Evolutionary conservation across 2,113 vertebrate genomes (phyloP), one percentile per base, ranked within the genome.

Genomic region (Rhagologus leucostigma): DNA sequence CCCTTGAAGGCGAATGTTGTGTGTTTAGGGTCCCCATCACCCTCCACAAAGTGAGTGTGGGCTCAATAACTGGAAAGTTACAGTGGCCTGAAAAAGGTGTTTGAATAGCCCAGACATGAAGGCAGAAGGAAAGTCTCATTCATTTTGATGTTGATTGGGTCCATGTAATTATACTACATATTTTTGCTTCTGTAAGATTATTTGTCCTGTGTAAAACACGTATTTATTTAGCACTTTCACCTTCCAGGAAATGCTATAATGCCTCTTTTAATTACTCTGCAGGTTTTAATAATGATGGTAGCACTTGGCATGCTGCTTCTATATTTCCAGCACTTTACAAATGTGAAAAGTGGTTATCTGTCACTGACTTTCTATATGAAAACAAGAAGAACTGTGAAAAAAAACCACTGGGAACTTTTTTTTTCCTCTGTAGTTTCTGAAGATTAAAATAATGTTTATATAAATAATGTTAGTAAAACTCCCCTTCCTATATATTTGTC

Each of bases 141-240:
- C 14, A 63, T 90, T 73, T 87, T 87, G 10, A 13, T 91, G 50
- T 53, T 91, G 70, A 69, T 82, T 60, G 0, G 46, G 32, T 84
- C 35, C 62, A 41, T 35, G 46, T 76, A 91, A 93, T 94, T 82
- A 85, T 23, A 20, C 24, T 41, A 91, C 49, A 79, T 73, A 9
- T 69, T 82, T 90, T 91, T 85, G 13, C 44, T 82, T 83, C 49
- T 83, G 9, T 76, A 62, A 93, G 57, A 84, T 82, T 85, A 76
- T 33, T 60, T 64, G 44, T 53, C 41, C 22, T 60, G 49, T 44
- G 16, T 30, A 94, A 94, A 92, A 91, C 69, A 97, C 94, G 65
- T 90, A 88, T 94, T 92, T 95, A 86, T 91, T 93, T 91, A 85
- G 12, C 16, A 88, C 67, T 90, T 94, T 85, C 46, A 87, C 71